Conservation (phyloP, 2,797 vertebrate genomes). For the Centroberyx gerrardi region DNA sequence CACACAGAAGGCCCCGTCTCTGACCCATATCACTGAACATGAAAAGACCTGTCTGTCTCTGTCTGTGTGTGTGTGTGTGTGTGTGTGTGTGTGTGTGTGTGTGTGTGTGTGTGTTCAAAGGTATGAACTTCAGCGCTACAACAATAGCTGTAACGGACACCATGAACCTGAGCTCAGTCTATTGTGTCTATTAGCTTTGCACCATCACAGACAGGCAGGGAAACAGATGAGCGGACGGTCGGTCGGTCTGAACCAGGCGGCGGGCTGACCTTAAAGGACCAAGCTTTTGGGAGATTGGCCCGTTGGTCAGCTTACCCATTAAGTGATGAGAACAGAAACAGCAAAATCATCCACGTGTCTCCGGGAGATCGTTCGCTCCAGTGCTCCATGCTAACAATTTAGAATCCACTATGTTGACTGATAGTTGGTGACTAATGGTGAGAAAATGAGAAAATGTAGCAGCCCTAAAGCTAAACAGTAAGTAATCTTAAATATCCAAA, state of each 20-base stretch:
- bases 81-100: background rate
- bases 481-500: too few species aligned
- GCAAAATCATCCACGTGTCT: too few species aligned
- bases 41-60: conserved; percentile 44
- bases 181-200: conserved; percentile 23
- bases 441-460: too few species aligned
- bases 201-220: background rate
- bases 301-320: background rate
- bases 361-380: too few species aligned
- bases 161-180: conserved; percentile 44
- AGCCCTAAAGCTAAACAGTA: too few species aligned
- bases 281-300: conserved; percentile 1
- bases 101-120: conserved; percentile 10
- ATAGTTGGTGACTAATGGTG: too few species aligned
- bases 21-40: conserved; percentile 35
- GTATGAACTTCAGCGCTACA: background rate
- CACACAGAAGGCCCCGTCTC: conserved; percentile 43
- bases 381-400: too few species aligned
- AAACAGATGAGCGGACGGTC: conserved; percentile 6
- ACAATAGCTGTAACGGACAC: conserved; percentile 48
- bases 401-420: too few species aligned
- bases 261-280: background rate
- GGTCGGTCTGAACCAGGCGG: background rate
- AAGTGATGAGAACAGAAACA: too few species aligned
- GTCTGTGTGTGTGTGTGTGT: background rate